phyloP scores from a whole-genome alignment of 2,888 invertebrate species.

The Sminthurinus aureus region DNA sequence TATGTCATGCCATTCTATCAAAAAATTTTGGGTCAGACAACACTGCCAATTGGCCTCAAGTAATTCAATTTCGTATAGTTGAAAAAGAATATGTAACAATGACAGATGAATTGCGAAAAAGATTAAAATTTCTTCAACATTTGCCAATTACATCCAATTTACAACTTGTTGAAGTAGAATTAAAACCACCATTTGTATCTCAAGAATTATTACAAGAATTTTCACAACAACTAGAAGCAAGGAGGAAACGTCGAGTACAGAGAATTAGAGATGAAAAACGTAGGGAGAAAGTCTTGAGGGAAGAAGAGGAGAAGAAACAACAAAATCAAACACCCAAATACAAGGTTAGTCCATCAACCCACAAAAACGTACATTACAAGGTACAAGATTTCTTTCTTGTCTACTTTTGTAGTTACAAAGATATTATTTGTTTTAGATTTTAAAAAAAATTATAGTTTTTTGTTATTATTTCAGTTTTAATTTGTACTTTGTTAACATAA shows the following conservation, averaged over 20 bases:
- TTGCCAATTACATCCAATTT: conserved; percentile 90
- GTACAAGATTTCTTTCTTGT: no score
- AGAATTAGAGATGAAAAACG: conserved; percentile 79
- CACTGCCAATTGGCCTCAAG: conserved; percentile 77
- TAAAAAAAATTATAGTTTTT: no score
- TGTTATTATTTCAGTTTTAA: no score
- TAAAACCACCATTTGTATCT: conserved; percentile 77
- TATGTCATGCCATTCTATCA: conserved; percentile 89
- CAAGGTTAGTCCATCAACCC: background rate
- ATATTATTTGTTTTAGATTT: background rate
- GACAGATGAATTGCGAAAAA: conserved; percentile 79
- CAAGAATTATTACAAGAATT: conserved; percentile 69
- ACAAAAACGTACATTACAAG: no score
- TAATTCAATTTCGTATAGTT: conserved; percentile 79
- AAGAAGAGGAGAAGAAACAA: conserved; percentile 74
- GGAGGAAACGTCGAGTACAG: conserved; percentile 74
- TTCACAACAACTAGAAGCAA: conserved; percentile 76
- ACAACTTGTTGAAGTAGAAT: conserved; percentile 85
- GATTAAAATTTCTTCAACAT: conserved; percentile 81
- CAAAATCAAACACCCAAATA: conserved; percentile 37
- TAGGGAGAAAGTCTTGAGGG: conserved; percentile 78
- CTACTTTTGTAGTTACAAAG: conserved; percentile 20
- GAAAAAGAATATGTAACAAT: conserved; percentile 88
- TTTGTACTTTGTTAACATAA: background rate
- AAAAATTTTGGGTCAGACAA: conserved; percentile 78